Conservation (phyloP, 64 coral and sea anemone species). For the Anthopleura sola region DNA sequence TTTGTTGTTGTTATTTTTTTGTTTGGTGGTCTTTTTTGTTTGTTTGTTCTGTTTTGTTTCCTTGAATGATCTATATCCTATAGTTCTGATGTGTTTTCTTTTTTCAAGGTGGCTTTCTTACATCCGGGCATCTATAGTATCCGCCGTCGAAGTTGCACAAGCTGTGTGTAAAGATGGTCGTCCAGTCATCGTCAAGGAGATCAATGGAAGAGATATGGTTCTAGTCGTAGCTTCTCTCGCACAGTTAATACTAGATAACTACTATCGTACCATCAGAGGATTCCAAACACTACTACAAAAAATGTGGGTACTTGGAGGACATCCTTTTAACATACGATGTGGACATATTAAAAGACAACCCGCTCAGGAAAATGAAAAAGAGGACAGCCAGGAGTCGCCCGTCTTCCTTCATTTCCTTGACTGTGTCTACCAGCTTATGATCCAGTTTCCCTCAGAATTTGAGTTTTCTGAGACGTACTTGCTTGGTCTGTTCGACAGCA, state of each 20-base stretch:
- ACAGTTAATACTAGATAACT: slow-evolving; percentile 79
- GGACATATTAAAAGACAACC: slow-evolving; percentile 58
- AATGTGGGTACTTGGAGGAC: slow-evolving; percentile 97
- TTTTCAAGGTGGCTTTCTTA: slow-evolving; percentile 71
- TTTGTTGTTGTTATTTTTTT: too few relatives aligned
- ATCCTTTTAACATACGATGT: slow-evolving; percentile 80
- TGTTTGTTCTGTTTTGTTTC: not conserved
- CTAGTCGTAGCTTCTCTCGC: slow-evolving; percentile 80
- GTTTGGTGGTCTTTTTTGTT: too few relatives aligned
- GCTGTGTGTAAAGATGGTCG: slow-evolving; percentile 68
- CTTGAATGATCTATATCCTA: not conserved
- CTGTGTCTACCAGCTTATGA: slow-evolving; percentile 88
- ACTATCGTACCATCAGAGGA: slow-evolving; percentile 91
- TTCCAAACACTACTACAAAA: slow-evolving; percentile 93
- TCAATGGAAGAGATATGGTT: slow-evolving; percentile 80
- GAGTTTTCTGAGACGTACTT: slow-evolving; percentile 97
- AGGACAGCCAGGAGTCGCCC: slow-evolving; percentile 70
- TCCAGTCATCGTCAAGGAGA: slow-evolving; percentile 87
- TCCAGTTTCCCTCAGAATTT: slow-evolving; percentile 93
- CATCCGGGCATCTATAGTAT: slow-evolving; percentile 51
- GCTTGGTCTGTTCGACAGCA: slow-evolving; percentile 75
- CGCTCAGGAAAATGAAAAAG: slow-evolving; percentile 63
- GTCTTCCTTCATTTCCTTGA: slow-evolving; percentile 98
- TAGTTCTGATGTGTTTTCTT: not conserved
- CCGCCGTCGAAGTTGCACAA: slow-evolving; percentile 70